Evolutionary conservation across 1,140 invertebrate genomes (phyloP), one percentile per base, ranked within the genome.

Genomic region (Lordiphosa mommai): DNA sequence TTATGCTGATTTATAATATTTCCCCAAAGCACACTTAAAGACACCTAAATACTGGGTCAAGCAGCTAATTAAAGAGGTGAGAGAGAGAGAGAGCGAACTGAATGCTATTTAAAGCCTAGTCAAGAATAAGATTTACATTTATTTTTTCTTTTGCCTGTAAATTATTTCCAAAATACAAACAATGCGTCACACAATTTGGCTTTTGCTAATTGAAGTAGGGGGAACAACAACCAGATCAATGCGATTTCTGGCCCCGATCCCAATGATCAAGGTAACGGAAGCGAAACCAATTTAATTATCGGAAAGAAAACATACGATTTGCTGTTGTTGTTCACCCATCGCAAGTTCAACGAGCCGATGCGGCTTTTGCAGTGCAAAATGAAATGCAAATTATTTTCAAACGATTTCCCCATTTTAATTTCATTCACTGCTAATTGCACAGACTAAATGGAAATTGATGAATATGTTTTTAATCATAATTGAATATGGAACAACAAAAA

Each of bases 241-340:
- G 38, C 50, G 37, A 38, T 60, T 72, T 50, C 58, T 37, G 44
- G 48, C 30, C 33, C 20, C 37, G 52, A 73, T 80, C 61, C 40
- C 55, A 30, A 58, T 55, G 66, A 80, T 76, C 76, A 82, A 80
- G 71, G 77, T 82, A 82, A 69, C 77, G 76, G 76, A 80, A 82
- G 71, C 77, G 33, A 67, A 60, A 71, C n/a, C 57, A 38, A 71
- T 71, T 84, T 76, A 76, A 80, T 80, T 66, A 80, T 55, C 38
- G 33, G 44, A 66, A 72, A 60, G 37, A 57, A 44, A 61, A 57
- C 49, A 66, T 36, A 63, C 44, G 41, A 60, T 5, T 6, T 23
- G 20, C 6, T 23, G 20, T 23, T 23, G 20, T n/a, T n/a, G n/a
- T n/a, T 27, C 23, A 27, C 2, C 23, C 23, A 6, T 27, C 23